Evolutionary conservation across 2,797 vertebrate species (phyloP).

Genomic region (Periparus ater): DNA sequence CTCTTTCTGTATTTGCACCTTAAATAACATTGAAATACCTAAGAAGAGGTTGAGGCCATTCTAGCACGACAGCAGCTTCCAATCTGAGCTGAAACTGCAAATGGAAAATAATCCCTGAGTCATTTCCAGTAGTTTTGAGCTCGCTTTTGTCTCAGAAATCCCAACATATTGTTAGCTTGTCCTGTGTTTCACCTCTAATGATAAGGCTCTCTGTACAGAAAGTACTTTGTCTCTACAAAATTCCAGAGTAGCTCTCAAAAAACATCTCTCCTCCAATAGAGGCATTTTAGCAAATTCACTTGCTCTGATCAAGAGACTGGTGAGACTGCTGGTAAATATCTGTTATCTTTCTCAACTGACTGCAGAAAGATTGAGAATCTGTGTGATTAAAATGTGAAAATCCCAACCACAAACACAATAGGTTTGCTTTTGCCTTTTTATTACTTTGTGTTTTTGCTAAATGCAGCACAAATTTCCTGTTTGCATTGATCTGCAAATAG

Average conservation of each 20-base stretch:
- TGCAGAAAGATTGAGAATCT: neutral
- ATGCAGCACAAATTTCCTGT: neutral
- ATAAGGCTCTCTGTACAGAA: neutral
- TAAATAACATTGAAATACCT: neutral
- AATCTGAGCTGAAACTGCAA: neutral
- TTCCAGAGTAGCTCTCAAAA: neutral
- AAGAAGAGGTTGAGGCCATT: neutral
- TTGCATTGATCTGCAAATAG: neutral
- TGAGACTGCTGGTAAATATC: neutral
- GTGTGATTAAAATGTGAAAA: neutral
- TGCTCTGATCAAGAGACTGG: neutral
- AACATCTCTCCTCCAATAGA: neutral
- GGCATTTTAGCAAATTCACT: neutral
- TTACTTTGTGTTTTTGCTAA: neutral
- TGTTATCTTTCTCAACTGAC: neutral
- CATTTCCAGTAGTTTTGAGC: neutral
- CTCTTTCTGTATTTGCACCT: neutral
- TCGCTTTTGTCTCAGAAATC: constrained; percentile 1
- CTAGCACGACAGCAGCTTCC: neutral
- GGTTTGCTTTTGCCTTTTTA: neutral
- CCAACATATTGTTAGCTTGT: neutral
- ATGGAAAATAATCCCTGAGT: neutral
- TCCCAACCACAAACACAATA: rapidly evolving
- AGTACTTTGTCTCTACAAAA: neutral
- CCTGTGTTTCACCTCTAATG: neutral